Percentiles rank a stretch among this genome's conserved stretches.
Evolutionary conservation across 2,113 vertebrate species (phyloP).

Genomic region (Athene cunicularia): DNA sequence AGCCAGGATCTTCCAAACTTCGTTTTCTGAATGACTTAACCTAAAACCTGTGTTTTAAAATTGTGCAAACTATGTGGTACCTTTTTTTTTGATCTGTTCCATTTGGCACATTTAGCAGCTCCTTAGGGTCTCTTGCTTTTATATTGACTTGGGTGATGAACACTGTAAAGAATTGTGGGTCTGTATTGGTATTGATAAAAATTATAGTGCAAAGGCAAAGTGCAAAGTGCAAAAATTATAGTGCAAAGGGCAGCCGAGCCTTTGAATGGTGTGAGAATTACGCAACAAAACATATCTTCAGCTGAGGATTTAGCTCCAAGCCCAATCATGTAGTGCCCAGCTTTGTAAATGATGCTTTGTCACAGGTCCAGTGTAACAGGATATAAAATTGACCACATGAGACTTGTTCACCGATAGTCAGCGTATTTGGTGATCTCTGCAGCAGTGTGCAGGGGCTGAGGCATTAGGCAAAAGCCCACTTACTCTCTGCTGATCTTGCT

Average conservation of each 20-base stretch:
- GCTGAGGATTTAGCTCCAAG: neutral
- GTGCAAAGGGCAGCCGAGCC: neutral
- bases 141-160: neutral
- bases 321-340: neutral
- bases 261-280: neutral
- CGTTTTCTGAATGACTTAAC: neutral
- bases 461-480: neutral
- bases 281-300: neutral
- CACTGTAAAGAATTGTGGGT: neutral
- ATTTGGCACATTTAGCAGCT: neutral
- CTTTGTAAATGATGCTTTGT: neutral
- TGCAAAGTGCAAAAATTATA: neutral
- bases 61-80: neutral
- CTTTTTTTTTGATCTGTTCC: neutral
- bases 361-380: neutral
- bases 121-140: neutral
- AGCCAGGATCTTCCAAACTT: neutral
- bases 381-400: fast-evolving
- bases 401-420: neutral
- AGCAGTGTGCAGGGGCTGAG: neutral
- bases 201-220: neutral
- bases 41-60: neutral
- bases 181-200: neutral
- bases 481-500: fast-evolving
- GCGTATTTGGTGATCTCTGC: fast-evolving